Evolutionary conservation across 2,797 vertebrate genomes (phyloP).

Genomic region (Macrochelys suwanniensis): DNA sequence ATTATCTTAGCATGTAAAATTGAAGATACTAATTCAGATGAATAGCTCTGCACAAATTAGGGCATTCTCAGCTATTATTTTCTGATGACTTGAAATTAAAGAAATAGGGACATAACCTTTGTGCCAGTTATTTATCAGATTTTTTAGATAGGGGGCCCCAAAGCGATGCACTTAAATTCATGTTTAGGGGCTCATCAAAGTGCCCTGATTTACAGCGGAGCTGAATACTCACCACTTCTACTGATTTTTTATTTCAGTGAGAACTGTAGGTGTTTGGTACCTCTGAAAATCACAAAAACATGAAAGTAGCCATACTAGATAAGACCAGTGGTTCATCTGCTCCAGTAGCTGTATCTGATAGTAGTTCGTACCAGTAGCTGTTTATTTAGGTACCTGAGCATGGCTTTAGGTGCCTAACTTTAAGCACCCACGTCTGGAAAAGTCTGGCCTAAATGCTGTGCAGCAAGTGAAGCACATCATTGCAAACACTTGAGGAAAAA

Average conservation of each 20-base stretch:
- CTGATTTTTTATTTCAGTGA: neutral
- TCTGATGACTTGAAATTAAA: neutral
- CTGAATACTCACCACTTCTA: neutral
- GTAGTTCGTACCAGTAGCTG: too few species aligned
- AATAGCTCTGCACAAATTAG: neutral
- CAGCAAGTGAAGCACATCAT: neutral
- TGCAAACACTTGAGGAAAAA: neutral
- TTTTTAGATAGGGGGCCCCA: neutral
- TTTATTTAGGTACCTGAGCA: neutral
- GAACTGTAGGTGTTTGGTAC: neutral
- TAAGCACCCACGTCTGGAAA: neutral
- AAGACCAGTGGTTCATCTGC: neutral
- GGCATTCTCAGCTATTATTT: neutral
- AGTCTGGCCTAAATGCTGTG: neutral
- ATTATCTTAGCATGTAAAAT: neutral
- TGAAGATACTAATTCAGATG: neutral
- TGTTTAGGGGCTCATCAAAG: neutral
- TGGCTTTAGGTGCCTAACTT: neutral
- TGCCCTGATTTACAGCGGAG: too few species aligned
- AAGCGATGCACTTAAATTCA: neutral
- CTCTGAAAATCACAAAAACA: too few species aligned
- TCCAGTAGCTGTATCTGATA: too few species aligned
- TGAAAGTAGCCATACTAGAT: too few species aligned
- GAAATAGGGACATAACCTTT: neutral
- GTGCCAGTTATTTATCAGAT: neutral